Percentiles rank a stretch among this genome's conserved stretches.
phyloP scores from a whole-genome alignment of 2,797 vertebrate genomes.

The Microcaecilia unicolor region DNA sequence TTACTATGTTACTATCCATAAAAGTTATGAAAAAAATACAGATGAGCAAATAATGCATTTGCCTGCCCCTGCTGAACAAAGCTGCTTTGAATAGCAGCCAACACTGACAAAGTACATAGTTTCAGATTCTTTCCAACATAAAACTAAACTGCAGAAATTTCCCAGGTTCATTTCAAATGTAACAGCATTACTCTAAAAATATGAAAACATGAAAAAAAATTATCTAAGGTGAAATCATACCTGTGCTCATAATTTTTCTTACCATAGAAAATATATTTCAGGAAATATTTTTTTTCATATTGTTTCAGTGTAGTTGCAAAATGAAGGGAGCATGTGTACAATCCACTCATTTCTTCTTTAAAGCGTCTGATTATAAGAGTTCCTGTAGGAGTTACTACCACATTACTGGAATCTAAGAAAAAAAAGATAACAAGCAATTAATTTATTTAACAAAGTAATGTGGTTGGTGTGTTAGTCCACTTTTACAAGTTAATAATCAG shows the following conservation, averaged over 20 bases:
- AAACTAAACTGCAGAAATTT: too few species aligned
- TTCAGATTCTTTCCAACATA: too few species aligned
- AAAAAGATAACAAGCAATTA: neutral
- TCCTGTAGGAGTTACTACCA: slow-evolving; percentile 34
- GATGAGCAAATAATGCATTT: too few species aligned
- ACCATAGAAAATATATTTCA: slow-evolving; percentile 37
- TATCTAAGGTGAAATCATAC: neutral
- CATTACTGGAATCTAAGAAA: slow-evolving; percentile 30
- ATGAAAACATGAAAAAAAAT: neutral
- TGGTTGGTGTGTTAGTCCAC: too few species aligned
- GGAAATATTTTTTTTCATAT: slow-evolving; percentile 11
- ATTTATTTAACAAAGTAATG: too few species aligned
- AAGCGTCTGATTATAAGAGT: slow-evolving; percentile 37
- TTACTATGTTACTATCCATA: too few species aligned
- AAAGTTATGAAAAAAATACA: too few species aligned
- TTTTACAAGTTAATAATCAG: too few species aligned
- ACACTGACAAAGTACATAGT: too few species aligned
- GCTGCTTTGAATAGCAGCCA: too few species aligned
- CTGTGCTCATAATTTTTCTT: slow-evolving; percentile 3
- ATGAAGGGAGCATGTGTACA: slow-evolving; percentile 32
- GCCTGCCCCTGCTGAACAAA: too few species aligned
- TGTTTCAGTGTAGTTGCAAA: slow-evolving; percentile 31
- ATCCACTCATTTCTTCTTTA: slow-evolving; percentile 20
- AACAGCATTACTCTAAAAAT: neutral
- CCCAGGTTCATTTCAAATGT: neutral